Evolutionary conservation across 53 echinoderm and acorn worm genomes (phyloP).

Genomic region (Paelopatides confundens): DNA sequence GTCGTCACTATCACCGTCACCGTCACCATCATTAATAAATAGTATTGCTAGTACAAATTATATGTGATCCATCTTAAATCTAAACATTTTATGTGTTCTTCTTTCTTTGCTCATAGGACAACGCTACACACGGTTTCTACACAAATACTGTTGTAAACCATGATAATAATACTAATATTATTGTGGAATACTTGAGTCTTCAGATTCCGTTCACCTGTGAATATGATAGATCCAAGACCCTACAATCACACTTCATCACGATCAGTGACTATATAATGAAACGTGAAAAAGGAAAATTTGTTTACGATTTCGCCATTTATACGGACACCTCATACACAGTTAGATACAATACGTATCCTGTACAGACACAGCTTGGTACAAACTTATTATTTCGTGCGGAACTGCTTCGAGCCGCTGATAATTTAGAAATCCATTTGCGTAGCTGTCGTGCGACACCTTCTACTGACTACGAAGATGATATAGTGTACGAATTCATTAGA

Average conservation of each 20-base stretch:
- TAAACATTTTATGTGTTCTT: not conserved
- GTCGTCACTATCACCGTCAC: not conserved
- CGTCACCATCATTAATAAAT: not conserved
- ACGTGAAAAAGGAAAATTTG: not conserved
- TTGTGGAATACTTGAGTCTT: not conserved
- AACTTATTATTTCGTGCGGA: constrained; percentile 20
- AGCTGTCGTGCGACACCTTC: constrained; percentile 31
- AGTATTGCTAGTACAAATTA: too few relatives aligned
- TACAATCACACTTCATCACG: not conserved
- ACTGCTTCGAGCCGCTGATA: not conserved
- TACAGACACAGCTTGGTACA: not conserved
- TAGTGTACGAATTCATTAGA: constrained; percentile 19
- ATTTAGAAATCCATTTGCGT: constrained; percentile 12
- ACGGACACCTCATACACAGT: not conserved
- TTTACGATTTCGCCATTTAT: not conserved
- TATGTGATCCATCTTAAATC: too few relatives aligned
- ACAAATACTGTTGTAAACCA: not conserved
- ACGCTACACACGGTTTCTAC: not conserved
- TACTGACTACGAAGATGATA: not conserved
- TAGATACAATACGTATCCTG: constrained; percentile 1
- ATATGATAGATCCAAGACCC: constrained; percentile 4
- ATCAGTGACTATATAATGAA: not conserved
- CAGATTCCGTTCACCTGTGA: constrained; percentile 13
- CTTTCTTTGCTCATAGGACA: not conserved
- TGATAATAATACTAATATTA: not conserved